A percentile compares a stretch with the other conserved stretches of the same genome.
phyloP scores from a whole-genome alignment of 2,113 vertebrate species.

The Takifugu bimaculatus region DNA sequence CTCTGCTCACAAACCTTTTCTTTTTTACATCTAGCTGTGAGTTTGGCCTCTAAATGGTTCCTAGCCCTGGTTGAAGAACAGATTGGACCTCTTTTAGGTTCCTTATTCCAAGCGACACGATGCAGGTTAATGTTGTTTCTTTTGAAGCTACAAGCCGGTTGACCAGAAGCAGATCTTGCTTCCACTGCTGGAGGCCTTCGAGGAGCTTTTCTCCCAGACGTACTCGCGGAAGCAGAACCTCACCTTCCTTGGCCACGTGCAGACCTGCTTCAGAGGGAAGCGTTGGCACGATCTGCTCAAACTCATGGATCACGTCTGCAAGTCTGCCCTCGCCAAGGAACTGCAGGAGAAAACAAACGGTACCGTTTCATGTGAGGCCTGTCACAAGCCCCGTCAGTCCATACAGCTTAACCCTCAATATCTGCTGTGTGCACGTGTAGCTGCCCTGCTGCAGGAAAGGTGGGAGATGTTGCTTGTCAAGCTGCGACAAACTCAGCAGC shows the following conservation, averaged over 20 bases:
- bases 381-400: background rate
- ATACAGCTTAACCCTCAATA: background rate
- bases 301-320: slow-evolving; percentile 95
- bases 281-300: slow-evolving; percentile 93
- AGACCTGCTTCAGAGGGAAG: slow-evolving; percentile 92
- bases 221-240: slow-evolving; percentile 96
- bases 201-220: slow-evolving; percentile 91
- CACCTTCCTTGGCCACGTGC: slow-evolving; percentile 92
- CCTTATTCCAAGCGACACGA: too few relatives aligned
- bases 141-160: slow-evolving; percentile 89
- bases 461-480: slow-evolving; percentile 89
- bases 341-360: slow-evolving; percentile 80
- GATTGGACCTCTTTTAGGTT: too few relatives aligned
- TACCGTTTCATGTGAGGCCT: slow-evolving; percentile 45
- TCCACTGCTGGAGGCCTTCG: slow-evolving; percentile 90
- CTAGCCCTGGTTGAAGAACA: too few relatives aligned
- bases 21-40: too few relatives aligned
- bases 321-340: slow-evolving; percentile 84
- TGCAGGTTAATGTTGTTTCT: background rate
- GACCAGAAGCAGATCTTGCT: slow-evolving; percentile 90
- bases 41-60: too few relatives aligned
- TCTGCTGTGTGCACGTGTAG: slow-evolving; percentile 60
- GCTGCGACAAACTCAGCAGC: slow-evolving; percentile 88
- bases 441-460: slow-evolving; percentile 80
- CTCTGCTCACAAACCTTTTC: too few relatives aligned